These are phyloP conservation scores for Drosophila sp. DNA, from an alignment of 1,140 invertebrate genomes.

Conservation along the genomic window DNA sequence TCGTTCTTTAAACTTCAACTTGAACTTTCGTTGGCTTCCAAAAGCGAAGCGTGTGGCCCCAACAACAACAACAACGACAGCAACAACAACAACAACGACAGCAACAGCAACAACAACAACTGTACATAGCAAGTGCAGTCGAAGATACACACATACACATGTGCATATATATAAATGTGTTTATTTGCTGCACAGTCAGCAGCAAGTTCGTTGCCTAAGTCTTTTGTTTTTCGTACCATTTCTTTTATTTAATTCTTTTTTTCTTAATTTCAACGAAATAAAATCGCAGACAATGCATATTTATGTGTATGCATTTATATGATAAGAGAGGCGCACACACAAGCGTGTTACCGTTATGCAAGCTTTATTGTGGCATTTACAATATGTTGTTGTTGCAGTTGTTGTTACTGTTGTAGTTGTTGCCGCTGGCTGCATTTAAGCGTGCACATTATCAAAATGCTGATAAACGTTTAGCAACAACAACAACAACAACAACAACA, in stretches of 20 bases:
- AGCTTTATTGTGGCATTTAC: conserved; percentile 32
- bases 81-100: conserved; percentile 22
- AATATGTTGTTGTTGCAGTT: conserved; percentile 14
- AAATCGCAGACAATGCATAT: conserved; percentile 37
- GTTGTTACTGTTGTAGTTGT: conserved; percentile 31
- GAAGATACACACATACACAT: conserved; percentile 7
- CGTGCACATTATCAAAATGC: conserved; percentile 81
- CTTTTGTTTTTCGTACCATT: conserved; percentile 67
- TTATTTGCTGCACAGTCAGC: not conserved
- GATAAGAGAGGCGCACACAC: conserved; percentile 15
- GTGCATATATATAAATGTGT: not conserved
- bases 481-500: conserved; percentile 39
- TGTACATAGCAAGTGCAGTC: conserved; percentile 22
- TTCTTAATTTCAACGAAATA: conserved; percentile 23
- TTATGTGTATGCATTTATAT: conserved; percentile 15
- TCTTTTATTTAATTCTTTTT: conserved; percentile 13
- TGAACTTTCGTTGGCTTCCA: conserved; percentile 66
- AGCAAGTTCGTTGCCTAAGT: conserved; percentile 73
- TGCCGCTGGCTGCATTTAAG: conserved; percentile 56
- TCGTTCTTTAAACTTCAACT: conserved; percentile 10
- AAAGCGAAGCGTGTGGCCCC: conserved; percentile 46
- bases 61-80: conserved; percentile 23
- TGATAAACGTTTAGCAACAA: conserved; percentile 79
- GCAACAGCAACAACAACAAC: conserved; percentile 22
- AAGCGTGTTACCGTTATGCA: conserved; percentile 51